These are phyloP conservation scores for Drosophila neocordata DNA, from an alignment of 1,140 invertebrate species.

Conservation along the genomic window DNA sequence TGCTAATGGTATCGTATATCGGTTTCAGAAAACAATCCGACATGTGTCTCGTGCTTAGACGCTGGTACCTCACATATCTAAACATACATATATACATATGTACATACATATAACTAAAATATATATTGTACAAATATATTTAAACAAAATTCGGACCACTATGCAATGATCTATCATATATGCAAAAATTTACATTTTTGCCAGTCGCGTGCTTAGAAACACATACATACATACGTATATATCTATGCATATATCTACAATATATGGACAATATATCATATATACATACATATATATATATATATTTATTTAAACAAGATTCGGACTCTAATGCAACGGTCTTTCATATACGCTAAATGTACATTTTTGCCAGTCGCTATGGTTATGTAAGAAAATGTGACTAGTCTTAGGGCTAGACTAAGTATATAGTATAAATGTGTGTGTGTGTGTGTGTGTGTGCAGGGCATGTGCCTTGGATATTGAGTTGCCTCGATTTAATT, in stretches of 20 bases:
- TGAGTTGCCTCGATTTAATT: slow-evolving; percentile 11
- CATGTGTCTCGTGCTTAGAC: slow-evolving; percentile 76
- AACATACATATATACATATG: not conserved
- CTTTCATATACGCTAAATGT: slow-evolving; percentile 8
- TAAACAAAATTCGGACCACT: too few relatives aligned
- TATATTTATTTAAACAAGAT: not conserved
- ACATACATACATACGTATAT: too few relatives aligned
- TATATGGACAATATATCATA: too few relatives aligned
- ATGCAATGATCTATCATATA: too few relatives aligned
- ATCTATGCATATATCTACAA: too few relatives aligned
- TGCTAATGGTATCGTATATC: slow-evolving; percentile 28
- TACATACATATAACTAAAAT: not conserved
- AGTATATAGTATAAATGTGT: not conserved
- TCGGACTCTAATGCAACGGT: not conserved
- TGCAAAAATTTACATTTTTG: too few relatives aligned
- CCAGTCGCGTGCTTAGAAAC: too few relatives aligned
- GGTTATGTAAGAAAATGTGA: slow-evolving; percentile 74
- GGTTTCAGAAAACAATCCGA: slow-evolving; percentile 37
- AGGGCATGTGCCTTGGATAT: slow-evolving; percentile 53
- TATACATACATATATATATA: not conserved
- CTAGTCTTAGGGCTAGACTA: slow-evolving; percentile 31
- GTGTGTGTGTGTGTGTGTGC: not conserved
- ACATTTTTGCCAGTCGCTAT: slow-evolving; percentile 39
- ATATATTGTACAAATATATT: too few relatives aligned
- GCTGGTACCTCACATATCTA: slow-evolving; percentile 15